Evolutionary conservation across 2,888 invertebrate species (phyloP), one percentile per base, ranked within the genome.

Genomic region (Lycaena phlaeas): DNA sequence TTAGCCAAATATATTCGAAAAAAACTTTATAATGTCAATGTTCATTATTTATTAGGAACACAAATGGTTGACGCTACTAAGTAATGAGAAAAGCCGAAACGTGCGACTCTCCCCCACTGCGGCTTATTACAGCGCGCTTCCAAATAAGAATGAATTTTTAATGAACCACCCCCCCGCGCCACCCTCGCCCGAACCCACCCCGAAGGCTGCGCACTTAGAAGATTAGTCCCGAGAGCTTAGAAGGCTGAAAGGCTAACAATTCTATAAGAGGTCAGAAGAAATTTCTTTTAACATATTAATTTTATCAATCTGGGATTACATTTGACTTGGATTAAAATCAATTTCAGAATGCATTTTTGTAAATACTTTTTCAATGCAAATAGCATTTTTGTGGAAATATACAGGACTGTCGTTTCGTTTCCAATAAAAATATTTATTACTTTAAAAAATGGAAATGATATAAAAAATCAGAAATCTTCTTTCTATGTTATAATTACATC

Each of bases 81-180:
- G 67, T 69, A 68, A 63, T 62, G 68, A 64, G 64, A 59, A 59
- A 59, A 61, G 64, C 62, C 56, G 61, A 59, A 64, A 62, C 60
- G 63, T 59, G 59, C 54, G 51, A 45, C 52, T 31, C 26, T 11
- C 57, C 58, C 67, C 69, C 61, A 60, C 57, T 68, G 69, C 65
- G 78, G 74, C 75, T 77, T 77, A 79, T 79, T 78, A 76, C 75
- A 60, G 55, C 58, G 49, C 59, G 71, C 70, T 68, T 66, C 74
- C 68, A 79, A 82, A 77, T 77, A 81, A 79, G 82, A 82, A 82
- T 84, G 81, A 82, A 82, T 79, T 82, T 82, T 82, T 84, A 84
- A 84, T 82, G 79, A 82, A 68, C 59, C 60, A 59, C 50, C 59
- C 60, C 59, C 50, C 55, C 51, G 51, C 53, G 40, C 44, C 46